Evolutionary conservation across 1,140 invertebrate genomes (phyloP).

Genomic region (Laupala kohalensis): DNA sequence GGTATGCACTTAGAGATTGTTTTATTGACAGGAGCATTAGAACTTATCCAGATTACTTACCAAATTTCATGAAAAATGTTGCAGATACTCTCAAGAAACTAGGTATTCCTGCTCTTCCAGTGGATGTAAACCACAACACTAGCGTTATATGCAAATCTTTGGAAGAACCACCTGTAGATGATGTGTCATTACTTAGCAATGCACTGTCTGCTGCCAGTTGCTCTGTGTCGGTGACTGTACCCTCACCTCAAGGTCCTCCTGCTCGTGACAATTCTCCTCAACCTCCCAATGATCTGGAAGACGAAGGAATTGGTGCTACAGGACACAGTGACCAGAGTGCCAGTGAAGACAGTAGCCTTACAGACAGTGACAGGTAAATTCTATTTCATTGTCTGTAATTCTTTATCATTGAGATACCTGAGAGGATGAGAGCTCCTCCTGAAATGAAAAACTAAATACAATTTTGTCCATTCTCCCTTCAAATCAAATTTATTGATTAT

Average conservation of each 20-base stretch:
- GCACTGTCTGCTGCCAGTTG: background rate
- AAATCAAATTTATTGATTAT: too few relatives aligned
- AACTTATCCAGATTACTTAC: too few relatives aligned
- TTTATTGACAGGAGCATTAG: too few relatives aligned
- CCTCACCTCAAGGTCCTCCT: background rate
- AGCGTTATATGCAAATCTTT: background rate
- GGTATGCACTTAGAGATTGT: too few relatives aligned
- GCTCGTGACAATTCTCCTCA: conserved; percentile 9
- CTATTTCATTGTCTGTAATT: too few relatives aligned
- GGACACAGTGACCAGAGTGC: conserved; percentile 45
- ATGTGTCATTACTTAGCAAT: background rate
- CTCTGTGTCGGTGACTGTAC: background rate
- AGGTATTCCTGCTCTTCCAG: conserved; percentile 35
- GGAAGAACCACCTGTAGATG: background rate
- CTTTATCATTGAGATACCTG: too few relatives aligned
- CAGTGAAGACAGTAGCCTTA: conserved; percentile 64
- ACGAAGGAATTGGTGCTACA: conserved; percentile 23
- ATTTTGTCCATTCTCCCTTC: too few relatives aligned
- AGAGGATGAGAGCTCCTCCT: too few relatives aligned
- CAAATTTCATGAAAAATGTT: too few relatives aligned
- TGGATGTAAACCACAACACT: conserved; percentile 12
- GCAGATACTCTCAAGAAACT: conserved; percentile 35
- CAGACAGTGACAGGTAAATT: conserved; percentile 51
- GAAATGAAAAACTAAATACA: too few relatives aligned
- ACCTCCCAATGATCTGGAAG: conserved; percentile 18